Base-by-base conservation (phyloP, 2,888 invertebrate species). In the Orthonevra nobilis region DNA sequence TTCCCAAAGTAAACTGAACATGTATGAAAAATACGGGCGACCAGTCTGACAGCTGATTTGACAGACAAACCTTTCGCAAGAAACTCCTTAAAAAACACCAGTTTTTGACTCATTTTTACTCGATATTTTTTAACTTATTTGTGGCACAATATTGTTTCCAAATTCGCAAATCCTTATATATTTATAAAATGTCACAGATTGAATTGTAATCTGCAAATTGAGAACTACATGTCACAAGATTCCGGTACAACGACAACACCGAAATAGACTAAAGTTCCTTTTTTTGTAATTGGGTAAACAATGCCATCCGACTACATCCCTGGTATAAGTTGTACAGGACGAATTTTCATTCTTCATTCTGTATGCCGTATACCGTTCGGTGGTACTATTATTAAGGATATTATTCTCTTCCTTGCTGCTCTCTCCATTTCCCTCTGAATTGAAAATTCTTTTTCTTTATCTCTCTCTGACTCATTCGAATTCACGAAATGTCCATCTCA, bases 311-410 rank as follows among this genome's bases (percentile, higher is more conserved):
- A 38, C 38, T 54, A 54, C 46, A 26, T 10, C 32, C 20, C 19
- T 9, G 15, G n/a, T 56, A 56, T 44, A 48, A n/a, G n/a, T 46
- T 54, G 40, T 26, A 40, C 34, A 14, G 12, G 54, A 69, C 48
- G 46, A 74, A 74, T 30, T 69, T 69, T 54, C 54, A 75, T 75
- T 75, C 48, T 40, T 61, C 54, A 9, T 50, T 12, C n/a, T 38
- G 32, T 54, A 4, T 0, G n/a, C n/a, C n/a, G 28, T 32, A 23
- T 54, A 64, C 30, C 63, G 63, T 42, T 42, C 66, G 50, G 44
- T 44, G 34, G 14, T 56, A 40, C 48, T 61, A 40, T 56, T 54
- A 44, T 56, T 54, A 48, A 44, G 75, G 40, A 75, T 69, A 56
- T 61, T 68, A 54, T 58, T 77, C 77, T 38, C 50, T 72, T 36